These are phyloP conservation scores for Oncorhynchus keta DNA, from an alignment of 2,113 vertebrate species.

Conservation along the genomic window DNA sequence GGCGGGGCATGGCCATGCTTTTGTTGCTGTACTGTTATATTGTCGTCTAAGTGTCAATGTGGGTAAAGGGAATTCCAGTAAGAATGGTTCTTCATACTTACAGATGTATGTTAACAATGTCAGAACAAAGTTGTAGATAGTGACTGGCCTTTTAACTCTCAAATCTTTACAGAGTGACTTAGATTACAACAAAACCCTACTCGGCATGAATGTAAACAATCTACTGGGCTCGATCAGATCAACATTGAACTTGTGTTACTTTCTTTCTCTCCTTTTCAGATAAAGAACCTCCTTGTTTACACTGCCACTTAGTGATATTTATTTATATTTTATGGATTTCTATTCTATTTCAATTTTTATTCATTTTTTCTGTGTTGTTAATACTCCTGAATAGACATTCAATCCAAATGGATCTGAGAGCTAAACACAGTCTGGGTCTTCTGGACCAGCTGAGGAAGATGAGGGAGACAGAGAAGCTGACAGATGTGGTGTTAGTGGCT, in stretches of 20 bases:
- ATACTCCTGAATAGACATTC: neutral
- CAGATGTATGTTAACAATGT: too few relatives aligned
- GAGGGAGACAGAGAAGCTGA: slow-evolving; percentile 83
- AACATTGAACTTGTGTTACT: too few relatives aligned
- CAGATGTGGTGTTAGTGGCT: slow-evolving; percentile 87
- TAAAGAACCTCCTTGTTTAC: neutral
- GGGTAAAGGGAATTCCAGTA: neutral
- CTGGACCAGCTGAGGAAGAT: slow-evolving; percentile 83
- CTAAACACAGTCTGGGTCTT: slow-evolving; percentile 79
- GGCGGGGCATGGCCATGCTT: neutral
- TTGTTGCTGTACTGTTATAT: neutral
- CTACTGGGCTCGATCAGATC: too few relatives aligned
- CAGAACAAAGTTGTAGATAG: too few relatives aligned
- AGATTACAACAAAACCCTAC: too few relatives aligned
- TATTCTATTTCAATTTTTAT: neutral
- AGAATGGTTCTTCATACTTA: too few relatives aligned
- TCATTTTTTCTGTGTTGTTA: neutral
- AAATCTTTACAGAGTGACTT: too few relatives aligned
- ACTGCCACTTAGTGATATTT: neutral
- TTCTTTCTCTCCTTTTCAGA: neutral
- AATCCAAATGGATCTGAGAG: slow-evolving; percentile 76
- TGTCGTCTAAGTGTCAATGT: neutral
- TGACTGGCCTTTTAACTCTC: too few relatives aligned
- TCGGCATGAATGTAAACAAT: too few relatives aligned
- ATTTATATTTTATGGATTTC: too few relatives aligned